A percentile compares a stretch with the other conserved stretches of the same genome.
Conservation (phyloP, 1,140 invertebrate species). For the Cephus cinctus region DNA sequence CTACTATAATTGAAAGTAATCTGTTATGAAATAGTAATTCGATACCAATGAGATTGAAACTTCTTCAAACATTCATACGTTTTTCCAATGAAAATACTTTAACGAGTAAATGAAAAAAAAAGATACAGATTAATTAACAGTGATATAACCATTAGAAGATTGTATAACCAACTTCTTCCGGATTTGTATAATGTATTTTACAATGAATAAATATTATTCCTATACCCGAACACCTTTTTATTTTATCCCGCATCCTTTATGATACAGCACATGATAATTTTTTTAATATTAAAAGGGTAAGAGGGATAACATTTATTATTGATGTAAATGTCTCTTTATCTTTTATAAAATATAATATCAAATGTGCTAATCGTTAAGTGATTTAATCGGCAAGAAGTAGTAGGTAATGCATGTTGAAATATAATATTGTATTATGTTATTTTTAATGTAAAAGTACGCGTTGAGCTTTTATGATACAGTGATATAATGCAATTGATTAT, state of each 20-base stretch:
- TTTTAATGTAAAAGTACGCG: no score
- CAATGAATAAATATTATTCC: conserved; percentile 34
- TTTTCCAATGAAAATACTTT: conserved; percentile 12
- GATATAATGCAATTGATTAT: background rate
- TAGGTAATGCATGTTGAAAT: no score
- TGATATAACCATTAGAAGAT: conserved; percentile 1
- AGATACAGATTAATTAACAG: conserved; percentile 14
- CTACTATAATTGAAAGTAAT: no score
- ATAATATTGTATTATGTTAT: no score
- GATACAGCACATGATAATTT: no score
- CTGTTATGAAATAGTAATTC: no score
- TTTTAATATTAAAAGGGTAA: background rate
- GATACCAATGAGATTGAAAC: no score
- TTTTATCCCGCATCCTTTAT: no score
- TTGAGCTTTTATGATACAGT: background rate
- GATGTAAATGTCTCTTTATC: background rate
- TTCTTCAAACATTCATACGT: conserved; percentile 3
- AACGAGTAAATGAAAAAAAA: conserved; percentile 8
- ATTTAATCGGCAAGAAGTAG: no score
- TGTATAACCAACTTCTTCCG: background rate
- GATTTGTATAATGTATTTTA: conserved; percentile 34
- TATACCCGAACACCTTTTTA: conserved; percentile 21
- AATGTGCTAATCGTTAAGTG: no score
- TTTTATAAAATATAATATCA: background rate
- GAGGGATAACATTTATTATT: background rate